Evolutionary conservation across 2,888 invertebrate genomes (phyloP).

Genomic region (Eurytoma adleriae): DNA sequence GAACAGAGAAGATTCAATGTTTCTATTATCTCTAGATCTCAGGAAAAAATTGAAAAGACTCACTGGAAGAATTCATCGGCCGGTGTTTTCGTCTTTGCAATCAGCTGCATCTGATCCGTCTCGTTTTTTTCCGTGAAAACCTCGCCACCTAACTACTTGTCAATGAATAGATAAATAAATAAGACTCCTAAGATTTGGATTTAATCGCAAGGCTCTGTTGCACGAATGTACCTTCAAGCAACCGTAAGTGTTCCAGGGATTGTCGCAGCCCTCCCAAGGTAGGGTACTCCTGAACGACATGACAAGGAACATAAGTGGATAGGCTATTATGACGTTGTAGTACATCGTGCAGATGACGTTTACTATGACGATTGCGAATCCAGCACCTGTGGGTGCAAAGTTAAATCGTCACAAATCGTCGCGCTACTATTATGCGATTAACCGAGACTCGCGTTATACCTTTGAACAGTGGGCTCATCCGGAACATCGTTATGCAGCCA

Average conservation of each 20-base stretch:
- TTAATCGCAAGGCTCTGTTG: background rate
- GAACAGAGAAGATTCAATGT: too few species aligned
- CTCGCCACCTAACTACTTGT: conserved; percentile 70
- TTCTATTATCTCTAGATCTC: too few species aligned
- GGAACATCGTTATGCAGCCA: conserved; percentile 89
- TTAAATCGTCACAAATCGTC: background rate
- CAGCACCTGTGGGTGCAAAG: conserved; percentile 81
- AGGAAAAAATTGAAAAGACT: conserved; percentile 68
- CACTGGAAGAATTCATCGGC: conserved; percentile 92
- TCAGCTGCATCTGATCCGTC: conserved; percentile 58
- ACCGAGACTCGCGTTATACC: conserved; percentile 77
- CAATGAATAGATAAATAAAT: background rate
- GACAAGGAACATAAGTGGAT: conserved; percentile 88
- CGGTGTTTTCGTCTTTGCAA: conserved; percentile 79
- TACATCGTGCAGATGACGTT: conserved; percentile 89
- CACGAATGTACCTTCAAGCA: conserved; percentile 80
- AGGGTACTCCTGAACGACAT: conserved; percentile 82
- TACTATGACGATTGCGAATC: conserved; percentile 88
- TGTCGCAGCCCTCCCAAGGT: conserved; percentile 88
- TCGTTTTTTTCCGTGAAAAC: conserved; percentile 56
- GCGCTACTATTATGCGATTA: background rate
- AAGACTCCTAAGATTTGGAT: background rate
- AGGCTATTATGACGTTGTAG: conserved; percentile 91
- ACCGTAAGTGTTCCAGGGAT: conserved; percentile 88
- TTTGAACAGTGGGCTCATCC: conserved; percentile 90